A percentile compares a stretch with the other conserved stretches of the same genome.
phyloP scores from a whole-genome alignment of 2,113 vertebrate species.

The Psophia crepitans region DNA sequence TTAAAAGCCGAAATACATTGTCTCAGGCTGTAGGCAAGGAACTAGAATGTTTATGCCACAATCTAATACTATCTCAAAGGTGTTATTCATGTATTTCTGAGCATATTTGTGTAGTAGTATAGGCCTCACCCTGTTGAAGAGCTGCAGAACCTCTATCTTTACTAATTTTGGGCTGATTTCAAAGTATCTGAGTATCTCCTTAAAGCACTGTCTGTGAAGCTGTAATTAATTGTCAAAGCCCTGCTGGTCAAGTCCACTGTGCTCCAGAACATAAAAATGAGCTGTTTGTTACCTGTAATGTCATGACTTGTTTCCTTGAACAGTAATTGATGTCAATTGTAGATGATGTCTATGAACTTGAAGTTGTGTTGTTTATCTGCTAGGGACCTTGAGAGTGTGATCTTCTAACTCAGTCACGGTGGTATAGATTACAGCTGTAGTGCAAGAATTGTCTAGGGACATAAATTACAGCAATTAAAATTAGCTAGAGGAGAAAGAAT shows the following conservation, averaged over 20 bases:
- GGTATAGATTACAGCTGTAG: constrained; percentile 58
- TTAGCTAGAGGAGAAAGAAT: constrained; percentile 63
- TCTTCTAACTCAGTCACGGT: not conserved
- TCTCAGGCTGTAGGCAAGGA: not conserved
- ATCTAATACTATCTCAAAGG: not conserved
- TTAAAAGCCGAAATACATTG: not conserved
- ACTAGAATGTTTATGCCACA: not conserved
- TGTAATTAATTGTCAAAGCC: not conserved
- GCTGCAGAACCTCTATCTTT: not conserved
- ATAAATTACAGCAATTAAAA: constrained; percentile 75
- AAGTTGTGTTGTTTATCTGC: constrained; percentile 44
- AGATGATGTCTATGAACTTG: constrained; percentile 29
- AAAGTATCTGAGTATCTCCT: not conserved
- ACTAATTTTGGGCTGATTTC: not conserved
- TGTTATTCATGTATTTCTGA: not conserved
- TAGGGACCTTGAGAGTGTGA: constrained; percentile 54
- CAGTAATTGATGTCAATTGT: constrained; percentile 1
- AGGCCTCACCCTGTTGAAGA: not conserved
- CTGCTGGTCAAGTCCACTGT: not conserved
- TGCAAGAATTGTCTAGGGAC: constrained; percentile 60
- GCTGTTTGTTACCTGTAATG: constrained; percentile 4
- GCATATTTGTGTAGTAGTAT: not conserved
- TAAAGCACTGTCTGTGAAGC: not conserved
- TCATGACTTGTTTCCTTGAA: constrained; percentile 24
- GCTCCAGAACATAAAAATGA: not conserved